These are phyloP conservation scores for Lysandra coridon DNA, from an alignment of 2,888 invertebrate species.

Conservation along the genomic window DNA sequence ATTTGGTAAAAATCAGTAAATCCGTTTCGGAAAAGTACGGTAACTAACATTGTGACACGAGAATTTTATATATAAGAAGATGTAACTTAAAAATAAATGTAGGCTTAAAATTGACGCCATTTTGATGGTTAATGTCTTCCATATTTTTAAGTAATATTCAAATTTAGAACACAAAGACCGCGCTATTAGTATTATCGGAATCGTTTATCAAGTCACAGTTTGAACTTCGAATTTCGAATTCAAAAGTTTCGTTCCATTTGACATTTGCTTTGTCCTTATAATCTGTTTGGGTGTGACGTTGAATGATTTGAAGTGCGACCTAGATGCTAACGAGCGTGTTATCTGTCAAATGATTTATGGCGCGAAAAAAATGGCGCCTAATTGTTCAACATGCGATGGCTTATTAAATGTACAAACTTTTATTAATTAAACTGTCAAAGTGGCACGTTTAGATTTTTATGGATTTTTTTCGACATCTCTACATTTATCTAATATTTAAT, in stretches of 20 bases:
- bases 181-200: conserved; percentile 12
- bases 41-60: too few species aligned
- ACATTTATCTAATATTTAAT: not conserved
- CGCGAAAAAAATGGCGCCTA: conserved; percentile 45
- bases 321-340: conserved; percentile 48
- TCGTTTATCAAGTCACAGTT: conserved; percentile 5
- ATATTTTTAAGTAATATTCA: not conserved
- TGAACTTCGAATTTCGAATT: conserved; percentile 24
- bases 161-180: conserved; percentile 6
- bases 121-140: not conserved
- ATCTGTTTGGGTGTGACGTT: conserved; percentile 38
- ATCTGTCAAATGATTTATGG: conserved; percentile 48
- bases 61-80: too few species aligned
- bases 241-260: conserved; percentile 26
- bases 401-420: conserved; percentile 24
- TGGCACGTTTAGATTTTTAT: not conserved
- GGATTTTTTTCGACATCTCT: not conserved
- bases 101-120: not conserved
- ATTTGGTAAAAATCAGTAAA: too few species aligned
- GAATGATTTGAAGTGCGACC: conserved; percentile 43
- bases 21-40: too few species aligned
- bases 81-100: too few species aligned
- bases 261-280: conserved; percentile 17
- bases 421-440: conserved; percentile 15
- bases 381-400: conserved; percentile 43